Percentiles rank a stretch among this genome's conserved stretches.
phyloP scores from a whole-genome alignment of 53 echinoderm and acorn worm species.

The Pentamera pediparva region DNA sequence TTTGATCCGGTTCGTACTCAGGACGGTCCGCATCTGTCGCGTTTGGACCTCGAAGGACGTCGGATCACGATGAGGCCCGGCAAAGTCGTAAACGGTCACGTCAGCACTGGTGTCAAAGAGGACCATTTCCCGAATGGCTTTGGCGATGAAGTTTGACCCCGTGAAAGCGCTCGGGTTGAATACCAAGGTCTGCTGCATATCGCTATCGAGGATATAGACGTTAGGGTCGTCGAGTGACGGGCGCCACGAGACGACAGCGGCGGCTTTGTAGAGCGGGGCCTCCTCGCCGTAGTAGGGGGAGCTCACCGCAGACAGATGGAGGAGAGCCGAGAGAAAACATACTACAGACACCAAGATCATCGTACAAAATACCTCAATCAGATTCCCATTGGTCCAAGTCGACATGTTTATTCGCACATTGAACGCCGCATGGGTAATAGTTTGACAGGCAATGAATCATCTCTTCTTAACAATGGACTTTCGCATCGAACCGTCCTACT shows the following conservation, averaged over 20 bases:
- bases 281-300: not conserved
- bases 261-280: not conserved
- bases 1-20: not conserved
- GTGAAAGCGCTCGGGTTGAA: slow-evolving; percentile 1
- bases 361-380: not conserved
- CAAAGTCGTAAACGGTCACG: not conserved
- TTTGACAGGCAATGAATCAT: too few species aligned
- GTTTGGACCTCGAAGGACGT: not conserved
- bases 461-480: too few species aligned
- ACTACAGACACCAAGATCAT: not conserved
- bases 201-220: not conserved
- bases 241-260: not conserved
- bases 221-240: not conserved
- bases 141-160: not conserved
- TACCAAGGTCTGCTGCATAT: not conserved
- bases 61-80: not conserved
- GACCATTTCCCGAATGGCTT: not conserved
- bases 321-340: not conserved
- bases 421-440: too few species aligned
- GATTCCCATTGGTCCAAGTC: too few species aligned
- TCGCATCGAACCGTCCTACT: too few species aligned
- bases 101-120: not conserved
- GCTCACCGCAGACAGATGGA: not conserved
- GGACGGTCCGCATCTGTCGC: not conserved
- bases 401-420: too few species aligned